Conservation (phyloP, 30 jellyfish, hydroid and myxozoan species). For the Pelagia noctiluca region DNA sequence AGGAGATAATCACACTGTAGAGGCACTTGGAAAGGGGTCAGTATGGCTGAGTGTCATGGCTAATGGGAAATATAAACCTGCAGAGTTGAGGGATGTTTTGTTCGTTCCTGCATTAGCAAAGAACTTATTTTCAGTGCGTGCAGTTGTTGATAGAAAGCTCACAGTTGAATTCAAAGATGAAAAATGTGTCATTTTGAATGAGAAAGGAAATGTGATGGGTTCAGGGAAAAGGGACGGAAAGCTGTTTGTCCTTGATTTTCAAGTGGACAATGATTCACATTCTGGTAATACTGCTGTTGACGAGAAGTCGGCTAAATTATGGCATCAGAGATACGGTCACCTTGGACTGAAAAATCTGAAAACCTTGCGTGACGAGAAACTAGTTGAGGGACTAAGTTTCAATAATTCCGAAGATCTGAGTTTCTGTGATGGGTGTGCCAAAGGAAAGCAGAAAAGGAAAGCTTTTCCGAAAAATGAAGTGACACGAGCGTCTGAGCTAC, state of each 20-base stretch:
- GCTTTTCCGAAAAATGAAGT: background rate
- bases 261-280: background rate
- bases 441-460: conserved; percentile 21
- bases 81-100: conserved; percentile 4
- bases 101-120: conserved; percentile 1
- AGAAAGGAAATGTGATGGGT: conserved; percentile 16
- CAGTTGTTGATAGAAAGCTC: background rate
- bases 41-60: background rate
- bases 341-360: conserved; percentile 5
- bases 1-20: background rate
- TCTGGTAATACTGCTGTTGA: background rate
- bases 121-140: conserved; percentile 9
- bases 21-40: background rate
- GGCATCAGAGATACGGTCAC: conserved; percentile 51
- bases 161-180: conserved; percentile 21
- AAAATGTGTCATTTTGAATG: conserved; percentile 29
- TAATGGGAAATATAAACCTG: background rate
- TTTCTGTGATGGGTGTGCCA: conserved; percentile 27
- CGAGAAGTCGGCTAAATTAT: background rate
- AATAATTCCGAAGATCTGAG: background rate
- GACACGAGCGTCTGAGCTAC: background rate
- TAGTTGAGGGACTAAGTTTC: conserved; percentile 21
- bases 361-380: background rate
- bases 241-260: conserved; percentile 17
- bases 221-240: conserved; percentile 10